These are phyloP conservation scores for Gryon sp. DNA, from an alignment of 1,140 invertebrate species.

Conservation along the genomic window DNA sequence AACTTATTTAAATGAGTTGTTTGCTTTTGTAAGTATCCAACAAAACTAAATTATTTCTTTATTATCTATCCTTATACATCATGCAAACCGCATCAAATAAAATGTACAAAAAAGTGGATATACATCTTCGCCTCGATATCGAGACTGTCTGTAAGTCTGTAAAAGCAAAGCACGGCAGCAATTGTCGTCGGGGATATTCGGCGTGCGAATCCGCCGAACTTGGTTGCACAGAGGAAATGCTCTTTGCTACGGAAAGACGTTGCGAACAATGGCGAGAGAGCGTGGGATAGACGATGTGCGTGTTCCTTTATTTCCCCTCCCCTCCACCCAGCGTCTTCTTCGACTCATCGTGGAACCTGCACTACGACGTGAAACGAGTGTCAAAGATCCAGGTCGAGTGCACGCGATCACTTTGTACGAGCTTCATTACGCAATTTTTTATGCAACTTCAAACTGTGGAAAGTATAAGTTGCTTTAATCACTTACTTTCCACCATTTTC, in stretches of 20 bases:
- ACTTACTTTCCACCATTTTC: too few species aligned
- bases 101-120: too few species aligned
- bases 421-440: constrained; percentile 21
- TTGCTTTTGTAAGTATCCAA: too few species aligned
- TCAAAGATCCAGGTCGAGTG: constrained; percentile 61
- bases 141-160: too few species aligned
- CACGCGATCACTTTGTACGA: constrained; percentile 41
- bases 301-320: too few species aligned
- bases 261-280: constrained; percentile 67
- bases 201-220: constrained; percentile 57
- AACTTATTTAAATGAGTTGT: too few species aligned
- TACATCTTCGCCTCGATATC: constrained; percentile 30
- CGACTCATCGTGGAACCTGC: constrained; percentile 52
- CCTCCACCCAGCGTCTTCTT: constrained; percentile 53
- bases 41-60: too few species aligned
- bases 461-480: too few species aligned
- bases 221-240: constrained; percentile 53
- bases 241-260: constrained; percentile 56
- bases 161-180: constrained; percentile 40
- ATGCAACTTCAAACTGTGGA: too few species aligned
- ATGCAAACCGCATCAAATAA: too few species aligned
- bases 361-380: constrained; percentile 40
- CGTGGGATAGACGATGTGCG: constrained; percentile 65
- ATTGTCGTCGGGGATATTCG: constrained; percentile 52
- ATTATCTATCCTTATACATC: too few species aligned